These are phyloP conservation scores for Conchocele bisecta DNA, from an alignment of 2,888 invertebrate genomes.

Conservation along the genomic window DNA sequence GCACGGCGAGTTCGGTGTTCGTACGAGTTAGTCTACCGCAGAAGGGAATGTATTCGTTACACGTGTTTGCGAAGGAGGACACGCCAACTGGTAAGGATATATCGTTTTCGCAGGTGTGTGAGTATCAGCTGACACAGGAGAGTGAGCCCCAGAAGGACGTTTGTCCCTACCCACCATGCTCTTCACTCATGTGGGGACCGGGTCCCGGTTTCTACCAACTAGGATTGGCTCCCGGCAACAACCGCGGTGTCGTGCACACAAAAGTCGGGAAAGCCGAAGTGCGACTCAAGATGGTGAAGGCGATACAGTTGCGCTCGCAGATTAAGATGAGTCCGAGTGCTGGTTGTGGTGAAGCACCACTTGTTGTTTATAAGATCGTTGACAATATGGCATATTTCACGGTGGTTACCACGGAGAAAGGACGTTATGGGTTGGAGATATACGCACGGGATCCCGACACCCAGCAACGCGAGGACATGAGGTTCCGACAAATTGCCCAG, in stretches of 20 bases:
- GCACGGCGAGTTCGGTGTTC: slow-evolving; percentile 50
- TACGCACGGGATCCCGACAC: slow-evolving; percentile 68
- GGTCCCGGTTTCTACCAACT: slow-evolving; percentile 64
- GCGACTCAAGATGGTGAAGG: slow-evolving; percentile 57
- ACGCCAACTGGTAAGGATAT: slow-evolving; percentile 61
- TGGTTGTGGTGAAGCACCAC: slow-evolving; percentile 49
- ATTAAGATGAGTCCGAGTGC: slow-evolving; percentile 54
- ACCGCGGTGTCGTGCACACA: slow-evolving; percentile 55
- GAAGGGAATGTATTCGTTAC: slow-evolving; percentile 56
- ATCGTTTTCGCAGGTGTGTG: slow-evolving; percentile 65
- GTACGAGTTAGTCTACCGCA: slow-evolving; percentile 61
- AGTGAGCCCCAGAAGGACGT: slow-evolving; percentile 43
- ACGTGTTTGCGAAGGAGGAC: slow-evolving; percentile 65
- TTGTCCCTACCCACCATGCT: slow-evolving; percentile 64
- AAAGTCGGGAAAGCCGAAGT: slow-evolving; percentile 57
- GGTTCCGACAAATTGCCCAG: slow-evolving; percentile 67
- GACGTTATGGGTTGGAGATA: slow-evolving; percentile 65
- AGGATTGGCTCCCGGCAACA: slow-evolving; percentile 57
- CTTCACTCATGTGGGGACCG: slow-evolving; percentile 67
- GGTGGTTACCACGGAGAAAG: slow-evolving; percentile 55
- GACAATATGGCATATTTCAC: slow-evolving; percentile 58
- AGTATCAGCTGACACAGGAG: slow-evolving; percentile 62
- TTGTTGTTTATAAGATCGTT: slow-evolving; percentile 60
- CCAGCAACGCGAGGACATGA: slow-evolving; percentile 63
- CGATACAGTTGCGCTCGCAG: slow-evolving; percentile 63